A percentile compares a stretch with the other conserved stretches of the same genome.
phyloP scores from a whole-genome alignment of 2,888 invertebrate species.

The Cyclophora albipunctata region DNA sequence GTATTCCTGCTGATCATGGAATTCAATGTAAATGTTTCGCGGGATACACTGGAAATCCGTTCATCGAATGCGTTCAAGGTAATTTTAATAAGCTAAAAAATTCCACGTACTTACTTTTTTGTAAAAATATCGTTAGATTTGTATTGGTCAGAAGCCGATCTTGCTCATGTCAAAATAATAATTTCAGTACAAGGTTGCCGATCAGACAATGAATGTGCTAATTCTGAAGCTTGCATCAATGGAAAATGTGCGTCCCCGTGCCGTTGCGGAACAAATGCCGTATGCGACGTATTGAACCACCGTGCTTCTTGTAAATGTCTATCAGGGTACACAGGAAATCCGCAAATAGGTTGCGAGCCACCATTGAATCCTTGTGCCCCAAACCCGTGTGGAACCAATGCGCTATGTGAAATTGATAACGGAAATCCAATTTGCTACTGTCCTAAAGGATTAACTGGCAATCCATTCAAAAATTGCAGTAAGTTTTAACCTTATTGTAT shows the following conservation, averaged over 20 bases:
- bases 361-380: slow-evolving; percentile 87
- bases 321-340: slow-evolving; percentile 87
- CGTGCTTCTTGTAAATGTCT: slow-evolving; percentile 87
- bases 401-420: slow-evolving; percentile 88
- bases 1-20: slow-evolving; percentile 83
- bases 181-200: slow-evolving; percentile 80
- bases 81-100: neutral
- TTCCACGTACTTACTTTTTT: no score
- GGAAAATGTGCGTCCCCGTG: slow-evolving; percentile 86
- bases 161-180: neutral
- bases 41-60: slow-evolving; percentile 86
- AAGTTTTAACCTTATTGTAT: slow-evolving; percentile 59
- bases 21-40: slow-evolving; percentile 84
- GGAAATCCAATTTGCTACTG: slow-evolving; percentile 93
- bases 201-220: slow-evolving; percentile 81
- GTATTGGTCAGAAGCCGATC: no score
- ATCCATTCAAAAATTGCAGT: slow-evolving; percentile 94
- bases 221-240: slow-evolving; percentile 85
- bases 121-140: slow-evolving; percentile 14
- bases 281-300: slow-evolving; percentile 88
- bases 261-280: slow-evolving; percentile 85
- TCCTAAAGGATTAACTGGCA: slow-evolving; percentile 91
- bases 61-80: slow-evolving; percentile 81
- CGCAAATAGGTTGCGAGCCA: slow-evolving; percentile 80
- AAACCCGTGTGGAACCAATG: slow-evolving; percentile 91